A percentile compares a stretch with the other conserved stretches of the same genome.
Conservation (phyloP, 1,140 invertebrate genomes). For the Pachyrhynchus sulphureomaculatus region DNA sequence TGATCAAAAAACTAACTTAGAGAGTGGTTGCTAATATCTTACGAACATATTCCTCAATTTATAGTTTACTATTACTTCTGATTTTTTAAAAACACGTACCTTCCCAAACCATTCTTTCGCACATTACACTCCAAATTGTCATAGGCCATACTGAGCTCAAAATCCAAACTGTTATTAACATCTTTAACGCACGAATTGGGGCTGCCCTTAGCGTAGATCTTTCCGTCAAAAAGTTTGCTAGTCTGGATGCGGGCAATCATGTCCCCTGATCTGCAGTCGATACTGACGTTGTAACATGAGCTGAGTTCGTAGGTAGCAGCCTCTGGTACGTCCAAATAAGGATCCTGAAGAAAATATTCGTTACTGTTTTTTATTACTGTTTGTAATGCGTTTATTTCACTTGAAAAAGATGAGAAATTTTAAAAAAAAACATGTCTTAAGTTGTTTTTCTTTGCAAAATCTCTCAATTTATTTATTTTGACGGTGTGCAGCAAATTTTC, state of each 20-base stretch:
- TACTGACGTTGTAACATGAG: conserved; percentile 92
- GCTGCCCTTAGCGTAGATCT: conserved; percentile 90
- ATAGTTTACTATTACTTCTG: no score
- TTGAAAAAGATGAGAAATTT: no score
- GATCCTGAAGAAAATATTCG: conserved; percentile 74
- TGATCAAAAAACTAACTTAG: no score
- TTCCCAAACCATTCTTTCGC: conserved; percentile 78
- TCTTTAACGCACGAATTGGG: conserved; percentile 90
- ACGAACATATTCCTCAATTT: no score
- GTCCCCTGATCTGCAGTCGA: conserved; percentile 86
- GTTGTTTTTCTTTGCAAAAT: no score
- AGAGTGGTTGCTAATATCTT: no score
- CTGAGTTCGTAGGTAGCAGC: conserved; percentile 89
- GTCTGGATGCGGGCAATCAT: conserved; percentile 92
- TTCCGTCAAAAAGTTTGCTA: conserved; percentile 89
- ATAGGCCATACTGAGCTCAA: conserved; percentile 87
- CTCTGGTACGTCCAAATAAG: conserved; percentile 85
- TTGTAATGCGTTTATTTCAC: no score
- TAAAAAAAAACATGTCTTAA: no score
- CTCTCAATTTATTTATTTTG: no score
- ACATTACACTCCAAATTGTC: conserved; percentile 89
- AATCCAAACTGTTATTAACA: conserved; percentile 79
- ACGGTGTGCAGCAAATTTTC: not conserved
- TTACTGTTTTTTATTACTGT: no score
- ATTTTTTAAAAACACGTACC: no score